phyloP scores from a whole-genome alignment of 2,888 invertebrate species.

The Vannuccia rotundouncinata region DNA sequence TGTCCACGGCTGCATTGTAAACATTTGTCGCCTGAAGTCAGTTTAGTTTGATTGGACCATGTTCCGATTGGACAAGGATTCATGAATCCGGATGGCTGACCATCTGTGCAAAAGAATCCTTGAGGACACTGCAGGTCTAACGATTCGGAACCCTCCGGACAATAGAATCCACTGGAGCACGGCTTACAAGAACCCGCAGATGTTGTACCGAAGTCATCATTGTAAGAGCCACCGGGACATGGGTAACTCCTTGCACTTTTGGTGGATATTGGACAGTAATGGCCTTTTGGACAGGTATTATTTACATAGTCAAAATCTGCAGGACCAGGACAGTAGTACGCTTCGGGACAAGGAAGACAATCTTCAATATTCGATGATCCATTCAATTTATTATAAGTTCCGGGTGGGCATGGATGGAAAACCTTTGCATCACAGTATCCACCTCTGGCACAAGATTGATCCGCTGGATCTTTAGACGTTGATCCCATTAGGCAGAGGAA shows the following conservation, averaged over 20 bases:
- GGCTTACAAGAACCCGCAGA: slow-evolving; percentile 42
- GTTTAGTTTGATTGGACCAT: slow-evolving; percentile 45
- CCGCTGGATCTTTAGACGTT: slow-evolving; percentile 45
- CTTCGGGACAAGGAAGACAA: slow-evolving; percentile 48
- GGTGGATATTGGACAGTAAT: slow-evolving; percentile 49
- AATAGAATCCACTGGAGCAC: slow-evolving; percentile 46
- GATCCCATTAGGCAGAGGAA: slow-evolving; percentile 48
- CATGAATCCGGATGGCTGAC: slow-evolving; percentile 46
- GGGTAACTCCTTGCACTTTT: slow-evolving; percentile 45
- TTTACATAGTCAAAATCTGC: slow-evolving; percentile 44
- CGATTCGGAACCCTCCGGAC: slow-evolving; percentile 43
- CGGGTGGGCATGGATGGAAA: slow-evolving; percentile 46
- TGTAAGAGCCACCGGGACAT: slow-evolving; percentile 52
- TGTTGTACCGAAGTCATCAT: slow-evolving; percentile 44
- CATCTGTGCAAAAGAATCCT: slow-evolving; percentile 47
- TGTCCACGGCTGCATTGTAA: slow-evolving; percentile 46
- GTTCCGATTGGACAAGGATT: slow-evolving; percentile 52
- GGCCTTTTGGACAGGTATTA: slow-evolving; percentile 47
- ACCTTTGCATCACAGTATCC: slow-evolving; percentile 51
- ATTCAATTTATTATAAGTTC: slow-evolving; percentile 48
- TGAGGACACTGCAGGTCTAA: slow-evolving; percentile 45
- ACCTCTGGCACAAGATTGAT: slow-evolving; percentile 46
- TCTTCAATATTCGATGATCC: slow-evolving; percentile 44
- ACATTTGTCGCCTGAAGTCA: slow-evolving; percentile 48
- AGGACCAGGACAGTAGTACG: slow-evolving; percentile 50